phyloP scores from a whole-genome alignment of 2,797 vertebrate genomes.

The Arctocebus calabarensis region DNA sequence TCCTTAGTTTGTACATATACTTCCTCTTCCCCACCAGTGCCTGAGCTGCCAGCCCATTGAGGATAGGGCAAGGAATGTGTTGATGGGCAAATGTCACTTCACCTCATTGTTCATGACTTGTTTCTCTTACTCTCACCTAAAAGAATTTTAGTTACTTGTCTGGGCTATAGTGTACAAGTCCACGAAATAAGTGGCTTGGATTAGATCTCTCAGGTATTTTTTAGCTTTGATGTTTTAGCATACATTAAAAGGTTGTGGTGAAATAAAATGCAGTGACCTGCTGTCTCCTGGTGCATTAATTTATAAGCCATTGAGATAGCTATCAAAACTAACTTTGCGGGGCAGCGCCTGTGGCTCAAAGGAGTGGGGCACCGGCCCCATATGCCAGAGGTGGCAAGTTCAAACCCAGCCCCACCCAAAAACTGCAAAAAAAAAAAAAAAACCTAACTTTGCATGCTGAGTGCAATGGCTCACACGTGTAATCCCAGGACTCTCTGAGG shows the following conservation, averaged over 20 bases:
- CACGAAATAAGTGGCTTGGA: conserved; percentile 31
- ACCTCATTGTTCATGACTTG: background rate
- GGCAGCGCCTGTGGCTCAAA: no score
- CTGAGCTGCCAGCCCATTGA: background rate
- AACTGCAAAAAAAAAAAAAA: no score
- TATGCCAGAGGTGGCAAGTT: no score
- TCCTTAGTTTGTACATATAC: background rate
- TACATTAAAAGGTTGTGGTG: background rate
- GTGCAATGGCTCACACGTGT: no score
- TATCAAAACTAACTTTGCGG: conserved; percentile 8
- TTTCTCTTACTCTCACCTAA: background rate
- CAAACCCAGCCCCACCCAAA: no score
- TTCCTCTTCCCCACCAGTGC: background rate
- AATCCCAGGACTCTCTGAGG: no score
- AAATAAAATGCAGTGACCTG: conserved; percentile 30
- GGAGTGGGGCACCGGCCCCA: no score
- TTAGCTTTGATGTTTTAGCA: conserved; percentile 35
- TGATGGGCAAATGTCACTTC: conserved; percentile 2
- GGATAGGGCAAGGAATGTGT: background rate
- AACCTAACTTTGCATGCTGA: background rate
- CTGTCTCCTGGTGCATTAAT: background rate
- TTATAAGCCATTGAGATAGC: conserved; percentile 31
- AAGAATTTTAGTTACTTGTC: conserved; percentile 24
- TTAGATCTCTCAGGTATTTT: conserved; percentile 34
- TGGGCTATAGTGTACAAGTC: background rate